phyloP scores from a whole-genome alignment of 2,113 vertebrate species.

The Myotis lucifugus region DNA sequence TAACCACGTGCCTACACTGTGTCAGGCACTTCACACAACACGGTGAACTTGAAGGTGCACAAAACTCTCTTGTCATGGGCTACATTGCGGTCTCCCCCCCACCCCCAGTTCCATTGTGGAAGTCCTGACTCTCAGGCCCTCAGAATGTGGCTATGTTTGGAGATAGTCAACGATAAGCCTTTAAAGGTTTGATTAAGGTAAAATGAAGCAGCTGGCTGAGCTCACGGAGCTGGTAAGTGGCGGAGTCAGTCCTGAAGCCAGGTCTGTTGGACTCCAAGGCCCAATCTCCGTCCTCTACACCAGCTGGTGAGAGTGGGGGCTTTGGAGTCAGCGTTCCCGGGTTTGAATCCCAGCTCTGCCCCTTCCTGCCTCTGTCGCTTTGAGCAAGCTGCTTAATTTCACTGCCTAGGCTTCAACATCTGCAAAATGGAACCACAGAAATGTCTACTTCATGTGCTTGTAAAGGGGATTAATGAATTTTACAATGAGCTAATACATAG shows the following conservation, averaged over 20 bases:
- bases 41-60: neutral
- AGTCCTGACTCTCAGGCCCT: neutral
- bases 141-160: neutral
- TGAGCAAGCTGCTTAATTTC: neutral
- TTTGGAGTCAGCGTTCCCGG: neutral
- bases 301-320: neutral
- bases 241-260: neutral
- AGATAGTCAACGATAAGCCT: neutral
- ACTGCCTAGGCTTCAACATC: neutral
- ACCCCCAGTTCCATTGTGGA: neutral
- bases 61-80: neutral
- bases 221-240: neutral
- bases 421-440: neutral
- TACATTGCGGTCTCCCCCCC: neutral
- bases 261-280: neutral
- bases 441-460: neutral
- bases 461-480: neutral
- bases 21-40: neutral
- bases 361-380: neutral
- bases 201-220: neutral
- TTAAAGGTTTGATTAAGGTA: neutral
- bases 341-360: neutral
- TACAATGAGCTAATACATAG: neutral
- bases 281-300: neutral
- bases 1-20: accelerated